Conservation (phyloP, 2,888 invertebrate species). For the Magallana nippona region DNA sequence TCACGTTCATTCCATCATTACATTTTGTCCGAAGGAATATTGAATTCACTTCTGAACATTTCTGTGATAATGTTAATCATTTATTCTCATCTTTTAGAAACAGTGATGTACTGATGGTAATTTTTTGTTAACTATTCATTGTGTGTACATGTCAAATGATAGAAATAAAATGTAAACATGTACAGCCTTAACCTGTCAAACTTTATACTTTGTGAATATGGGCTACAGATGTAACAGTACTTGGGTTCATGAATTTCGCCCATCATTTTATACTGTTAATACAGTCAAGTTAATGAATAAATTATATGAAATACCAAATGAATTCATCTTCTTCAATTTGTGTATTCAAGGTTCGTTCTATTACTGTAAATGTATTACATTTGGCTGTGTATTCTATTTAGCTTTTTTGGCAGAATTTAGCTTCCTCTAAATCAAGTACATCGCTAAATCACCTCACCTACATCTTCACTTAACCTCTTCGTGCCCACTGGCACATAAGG, state of each 20-base stretch:
- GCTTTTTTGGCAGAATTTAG: too few species aligned
- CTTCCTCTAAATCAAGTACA: too few species aligned
- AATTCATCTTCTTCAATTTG: neutral
- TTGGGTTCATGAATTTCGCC: slow-evolving; percentile 27
- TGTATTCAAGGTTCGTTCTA: too few species aligned
- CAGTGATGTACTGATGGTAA: slow-evolving; percentile 8
- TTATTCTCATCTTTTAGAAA: slow-evolving; percentile 23
- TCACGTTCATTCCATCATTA: slow-evolving; percentile 30
- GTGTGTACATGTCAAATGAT: slow-evolving; percentile 14
- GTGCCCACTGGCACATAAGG: too few species aligned
- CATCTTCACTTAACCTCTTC: too few species aligned
- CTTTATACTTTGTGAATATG: slow-evolving; percentile 9
- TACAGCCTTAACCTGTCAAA: slow-evolving; percentile 24
- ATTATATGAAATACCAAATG: neutral
- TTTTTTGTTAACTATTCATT: slow-evolving; percentile 1
- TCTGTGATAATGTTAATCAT: slow-evolving; percentile 33
- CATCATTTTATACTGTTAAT: slow-evolving; percentile 37
- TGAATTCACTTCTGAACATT: slow-evolving; percentile 32
- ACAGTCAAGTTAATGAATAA: slow-evolving; percentile 4
- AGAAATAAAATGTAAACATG: slow-evolving; percentile 10
- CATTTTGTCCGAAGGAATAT: slow-evolving; percentile 33
- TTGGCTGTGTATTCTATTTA: too few species aligned
- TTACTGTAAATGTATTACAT: too few species aligned
- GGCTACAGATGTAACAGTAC: slow-evolving; percentile 32
- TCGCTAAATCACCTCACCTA: too few species aligned